A percentile compares a stretch with the other conserved stretches of the same genome.
Evolutionary conservation across 2,888 invertebrate species (phyloP).

Genomic region (Cantharis rustica): DNA sequence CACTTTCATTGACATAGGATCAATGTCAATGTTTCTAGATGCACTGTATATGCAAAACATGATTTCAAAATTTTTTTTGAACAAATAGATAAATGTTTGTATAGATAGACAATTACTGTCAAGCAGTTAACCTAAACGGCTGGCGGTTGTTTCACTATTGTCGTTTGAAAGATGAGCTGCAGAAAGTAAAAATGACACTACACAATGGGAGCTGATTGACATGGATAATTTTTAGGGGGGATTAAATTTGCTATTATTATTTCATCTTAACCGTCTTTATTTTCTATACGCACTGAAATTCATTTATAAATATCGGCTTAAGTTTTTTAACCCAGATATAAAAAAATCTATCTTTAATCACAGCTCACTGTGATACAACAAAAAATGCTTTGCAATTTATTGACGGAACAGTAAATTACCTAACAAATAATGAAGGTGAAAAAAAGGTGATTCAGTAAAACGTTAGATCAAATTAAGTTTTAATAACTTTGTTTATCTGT

Average conservation of each 20-base stretch:
- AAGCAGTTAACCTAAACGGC: constrained; percentile 18
- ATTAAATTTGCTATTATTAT: neutral
- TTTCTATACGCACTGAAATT: neutral
- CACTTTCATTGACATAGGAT: constrained; percentile 34
- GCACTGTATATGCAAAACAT: constrained; percentile 34
- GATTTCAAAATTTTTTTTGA: constrained; percentile 19
- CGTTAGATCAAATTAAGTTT: no score
- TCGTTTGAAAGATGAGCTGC: constrained; percentile 24
- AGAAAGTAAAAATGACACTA: constrained; percentile 18
- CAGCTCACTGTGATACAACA: no score
- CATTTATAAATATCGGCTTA: neutral
- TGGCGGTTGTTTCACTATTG: constrained; percentile 26
- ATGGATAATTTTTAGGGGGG: constrained; percentile 32
- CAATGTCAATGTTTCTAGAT: constrained; percentile 33
- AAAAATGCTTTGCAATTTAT: no score
- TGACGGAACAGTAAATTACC: no score
- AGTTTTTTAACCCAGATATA: neutral
- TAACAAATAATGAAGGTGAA: no score
- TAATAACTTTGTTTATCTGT: no score
- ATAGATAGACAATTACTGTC: constrained; percentile 32
- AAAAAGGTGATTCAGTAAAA: no score
- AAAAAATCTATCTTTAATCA: neutral
- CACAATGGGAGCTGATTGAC: constrained; percentile 37
- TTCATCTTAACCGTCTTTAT: neutral
- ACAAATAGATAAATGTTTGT: constrained; percentile 21